Percentiles rank a stretch among this genome's conserved stretches.
Evolutionary conservation across 2,113 vertebrate genomes (phyloP).

Genomic region (Pholis gunnellus): DNA sequence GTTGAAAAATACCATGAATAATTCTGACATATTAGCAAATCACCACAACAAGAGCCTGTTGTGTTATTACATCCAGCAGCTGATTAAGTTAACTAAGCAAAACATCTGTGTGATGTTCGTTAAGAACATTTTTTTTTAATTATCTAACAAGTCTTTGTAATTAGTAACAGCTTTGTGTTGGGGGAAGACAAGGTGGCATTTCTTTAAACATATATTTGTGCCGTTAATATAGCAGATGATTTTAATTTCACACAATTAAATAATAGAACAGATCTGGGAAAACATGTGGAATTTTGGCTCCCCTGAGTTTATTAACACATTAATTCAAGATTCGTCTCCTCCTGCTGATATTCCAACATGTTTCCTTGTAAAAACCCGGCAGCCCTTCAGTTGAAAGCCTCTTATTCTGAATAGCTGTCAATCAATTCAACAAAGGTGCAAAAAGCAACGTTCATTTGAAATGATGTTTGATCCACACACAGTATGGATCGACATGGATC

Average conservation of each 20-base stretch:
- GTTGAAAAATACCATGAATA: neutral
- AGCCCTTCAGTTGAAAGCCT: constrained; percentile 17
- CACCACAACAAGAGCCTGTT: neutral
- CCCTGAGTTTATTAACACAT: constrained; percentile 11
- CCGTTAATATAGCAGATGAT: neutral
- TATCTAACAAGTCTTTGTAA: neutral
- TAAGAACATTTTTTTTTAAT: neutral
- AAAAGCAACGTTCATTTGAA: neutral
- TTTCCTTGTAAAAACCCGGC: neutral
- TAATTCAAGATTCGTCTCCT: constrained; percentile 5
- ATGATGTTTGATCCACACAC: neutral
- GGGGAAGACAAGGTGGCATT: neutral
- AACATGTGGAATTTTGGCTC: neutral
- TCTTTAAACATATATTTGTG: constrained; percentile 7
- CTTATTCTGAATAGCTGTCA: neutral
- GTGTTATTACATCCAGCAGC: neutral
- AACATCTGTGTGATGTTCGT: neutral
- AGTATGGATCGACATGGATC: constrained; percentile 3
- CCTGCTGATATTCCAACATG: constrained; percentile 23
- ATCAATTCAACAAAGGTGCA: constrained; percentile 10
- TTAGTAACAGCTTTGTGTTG: neutral
- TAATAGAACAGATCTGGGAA: neutral
- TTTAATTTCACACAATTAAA: neutral
- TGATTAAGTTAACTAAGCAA: neutral
- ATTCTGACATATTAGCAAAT: constrained; percentile 1